Evolutionary conservation across 2,797 vertebrate genomes (phyloP).

Genomic region (Sebastes minor): DNA sequence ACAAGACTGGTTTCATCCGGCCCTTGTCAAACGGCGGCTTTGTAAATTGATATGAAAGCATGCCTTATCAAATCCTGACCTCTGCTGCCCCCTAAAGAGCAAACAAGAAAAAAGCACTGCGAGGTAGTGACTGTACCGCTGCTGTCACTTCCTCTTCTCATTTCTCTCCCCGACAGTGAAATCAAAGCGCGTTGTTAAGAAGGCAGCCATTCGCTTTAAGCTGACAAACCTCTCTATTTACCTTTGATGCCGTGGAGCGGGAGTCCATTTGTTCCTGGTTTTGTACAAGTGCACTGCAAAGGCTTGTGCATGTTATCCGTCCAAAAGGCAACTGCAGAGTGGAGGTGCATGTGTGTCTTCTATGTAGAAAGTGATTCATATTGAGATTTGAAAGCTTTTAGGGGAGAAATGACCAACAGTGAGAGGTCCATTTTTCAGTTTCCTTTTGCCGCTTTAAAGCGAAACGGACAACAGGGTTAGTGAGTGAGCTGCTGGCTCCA

Average conservation of each 20-base stretch:
- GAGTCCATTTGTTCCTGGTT: slow-evolving; percentile 67
- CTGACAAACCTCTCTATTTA: slow-evolving; percentile 68
- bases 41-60: slow-evolving; percentile 75
- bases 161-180: slow-evolving; percentile 36
- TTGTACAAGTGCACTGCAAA: slow-evolving; percentile 60
- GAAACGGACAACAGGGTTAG: slow-evolving; percentile 32
- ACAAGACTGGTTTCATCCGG: slow-evolving; percentile 73
- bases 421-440: slow-evolving; percentile 32
- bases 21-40: slow-evolving; percentile 67
- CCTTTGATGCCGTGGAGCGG: slow-evolving; percentile 65
- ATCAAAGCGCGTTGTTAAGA: slow-evolving; percentile 62
- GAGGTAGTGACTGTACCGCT: slow-evolving; percentile 17
- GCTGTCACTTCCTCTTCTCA: slow-evolving; percentile 45
- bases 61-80: slow-evolving; percentile 75
- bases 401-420: slow-evolving; percentile 29
- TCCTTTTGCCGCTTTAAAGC: slow-evolving; percentile 24
- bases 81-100: slow-evolving; percentile 82
- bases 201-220: slow-evolving; percentile 61
- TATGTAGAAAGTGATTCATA: slow-evolving; percentile 43
- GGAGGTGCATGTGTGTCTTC: slow-evolving; percentile 21
- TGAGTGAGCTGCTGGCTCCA: slow-evolving; percentile 44
- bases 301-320: slow-evolving; percentile 59
- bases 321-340: slow-evolving; percentile 49
- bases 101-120: slow-evolving; percentile 42
- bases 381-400: slow-evolving; percentile 47